Base-by-base conservation (phyloP, 2,797 vertebrate genomes). In the Darevskia mixta region DNA sequence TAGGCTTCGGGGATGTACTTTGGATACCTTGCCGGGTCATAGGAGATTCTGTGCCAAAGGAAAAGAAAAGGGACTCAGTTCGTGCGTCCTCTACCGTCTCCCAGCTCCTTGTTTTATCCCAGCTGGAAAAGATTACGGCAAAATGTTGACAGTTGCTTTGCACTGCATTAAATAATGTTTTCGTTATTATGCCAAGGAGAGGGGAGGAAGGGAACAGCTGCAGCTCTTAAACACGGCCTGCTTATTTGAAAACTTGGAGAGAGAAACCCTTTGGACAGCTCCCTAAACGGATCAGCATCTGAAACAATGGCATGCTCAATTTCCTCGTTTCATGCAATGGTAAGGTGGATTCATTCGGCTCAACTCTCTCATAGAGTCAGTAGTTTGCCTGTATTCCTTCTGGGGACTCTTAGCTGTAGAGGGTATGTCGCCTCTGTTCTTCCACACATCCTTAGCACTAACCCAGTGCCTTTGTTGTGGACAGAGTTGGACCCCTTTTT, bases 1-100 rank as follows among this genome's bases (percentile, higher is more conserved):
- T 99, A 99, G 0, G 98, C 98, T 93, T 99, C 98, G 0, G 98
- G 98, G 89, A 99, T 98, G 94, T 97, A 98, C 45, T 98, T 97
- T 0, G 99, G 99, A 29, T 98, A 99, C 71, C 98, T 94, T 23
- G 94, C 90, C 0, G 98, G 97, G 90, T 99, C 97, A 5, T 98
- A 98, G 0, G 97, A 98, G 85, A 99, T 97, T 93, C 98, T 99
- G 87, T 1, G 55, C 88, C 79, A 88, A 82, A 91, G 82, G 69
- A 90, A 93, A 58, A 67, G 45, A 77, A 88, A 49, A 79, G 69
- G 92, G 35, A 41, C 8, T 88, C 8, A 49, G 88, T n/a, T 73
- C 76, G 29, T 2, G 67, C 41, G 25, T 71, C 18, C 25, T 20
- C n/a, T 9, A 38, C 45, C 71, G 25, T 38, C 41, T 61, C 72